Base-by-base conservation (phyloP, 2,888 invertebrate species). In the Hyposoter dolosus region DNA sequence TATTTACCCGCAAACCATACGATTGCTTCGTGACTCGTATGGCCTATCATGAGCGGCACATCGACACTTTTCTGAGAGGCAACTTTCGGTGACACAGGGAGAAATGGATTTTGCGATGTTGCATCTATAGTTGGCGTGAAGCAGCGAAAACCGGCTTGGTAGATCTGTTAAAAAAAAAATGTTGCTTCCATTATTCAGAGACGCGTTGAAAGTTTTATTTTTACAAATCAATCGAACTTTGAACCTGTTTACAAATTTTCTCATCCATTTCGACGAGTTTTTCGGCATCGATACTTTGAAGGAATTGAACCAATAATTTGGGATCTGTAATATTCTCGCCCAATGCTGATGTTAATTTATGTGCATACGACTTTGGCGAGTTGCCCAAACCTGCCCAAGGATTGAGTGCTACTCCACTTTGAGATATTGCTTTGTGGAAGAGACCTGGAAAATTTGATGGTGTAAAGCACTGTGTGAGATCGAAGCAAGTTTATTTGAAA, bases 401-500 rank as follows among this genome's bases (percentile, higher is more conserved):
- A 88, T 91, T 92, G 0, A 84, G 1, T 0, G 75, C 84, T 0
- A 87, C 88, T 3, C 93, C 93, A 68, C 93, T 93, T 79, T 93
- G 93, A 0, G 81, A 7, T 60, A 93, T 93, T 0, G 90, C 93
- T 82, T 92, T 93, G 76, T 93, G 92, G 74, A 91, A 93, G 47
- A 93, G 88, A 63, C 93, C 93, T 93, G 68, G 15, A 85, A 86
- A 66, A 9, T 9, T 50, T 82, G 23, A 40, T 45, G 15, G 28
- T 28, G 1, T 68, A 83, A 80, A 74, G 0, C 7, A 60, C 9
- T 40, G 17, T 3, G 19, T 28, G n/a, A 50, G 47, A 50, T 17
- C n/a, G 17, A 5, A n/a, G n/a, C 17, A 50, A n/a, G 17, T 50
- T 15, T n/a, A n/a, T 50, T 50, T n/a, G 15, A 6, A 50, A 17